Evolutionary conservation across 53 echinoderm and acorn worm species (phyloP), one percentile per base, ranked within the genome.

Genomic region (Henricia sp.): DNA sequence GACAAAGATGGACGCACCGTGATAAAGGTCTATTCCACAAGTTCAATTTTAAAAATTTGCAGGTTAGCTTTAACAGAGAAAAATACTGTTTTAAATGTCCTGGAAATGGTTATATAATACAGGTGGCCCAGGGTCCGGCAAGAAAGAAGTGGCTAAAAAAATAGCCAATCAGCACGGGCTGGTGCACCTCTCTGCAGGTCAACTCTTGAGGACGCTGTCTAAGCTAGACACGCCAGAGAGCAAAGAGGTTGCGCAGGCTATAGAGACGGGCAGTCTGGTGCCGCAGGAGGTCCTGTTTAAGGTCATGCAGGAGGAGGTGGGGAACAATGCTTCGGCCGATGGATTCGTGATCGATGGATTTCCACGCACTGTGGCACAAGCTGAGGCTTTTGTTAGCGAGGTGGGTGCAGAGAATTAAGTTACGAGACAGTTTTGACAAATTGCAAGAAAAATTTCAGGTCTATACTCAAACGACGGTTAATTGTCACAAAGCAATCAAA

Each of bases 41-140:
- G n/a, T n/a, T n/a, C n/a, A n/a, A n/a, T n/a, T n/a, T n/a, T n/a
- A n/a, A n/a, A n/a, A n/a, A n/a, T n/a, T n/a, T n/a, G n/a, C n/a
- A n/a, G n/a, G n/a, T n/a, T n/a, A n/a, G n/a, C n/a, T n/a, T n/a
- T n/a, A n/a, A n/a, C n/a, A n/a, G n/a, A n/a, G n/a, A n/a, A n/a
- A n/a, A n/a, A n/a, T n/a, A n/a, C n/a, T n/a, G n/a, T n/a, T n/a
- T n/a, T n/a, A n/a, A n/a, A n/a, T n/a, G n/a, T n/a, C n/a, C n/a
- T n/a, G n/a, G n/a, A n/a, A n/a, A n/a, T n/a, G n/a, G n/a, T n/a
- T n/a, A n/a, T 37, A 32, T 2, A 39, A 23, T n/a, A 14, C 66
- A 92, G 92, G 92, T 82, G 89, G 89, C 30, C 92, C 92, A 11
- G 92, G 92, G 23, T 92, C 92, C 1, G 92, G 92, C 41, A 92